Evolutionary conservation across 2,797 vertebrate species (phyloP), one percentile per base, ranked within the genome.

Genomic region (Centropyge bicolor): DNA sequence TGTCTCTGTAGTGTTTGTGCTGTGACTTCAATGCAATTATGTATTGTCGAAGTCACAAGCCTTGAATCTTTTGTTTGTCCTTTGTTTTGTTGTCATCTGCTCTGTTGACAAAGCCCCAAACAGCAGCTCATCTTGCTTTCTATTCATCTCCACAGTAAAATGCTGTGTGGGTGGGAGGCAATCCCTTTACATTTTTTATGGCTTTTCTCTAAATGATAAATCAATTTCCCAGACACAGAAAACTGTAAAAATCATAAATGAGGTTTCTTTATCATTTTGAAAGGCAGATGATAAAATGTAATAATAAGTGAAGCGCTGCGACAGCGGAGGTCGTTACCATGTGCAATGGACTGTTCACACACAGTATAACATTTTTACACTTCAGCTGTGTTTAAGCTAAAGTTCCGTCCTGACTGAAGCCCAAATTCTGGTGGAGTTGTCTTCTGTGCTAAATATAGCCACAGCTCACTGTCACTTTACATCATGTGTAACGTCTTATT

Each of bases 181-280:
- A 70, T 74, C 70, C 62, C 46, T 70, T 80, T 66, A 71, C 48
- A 71, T 66, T 75, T 77, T 22, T 51, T 57, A 81, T 43, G 38
- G 49, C 67, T 79, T 77, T 67, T 60, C 55, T 57, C 35, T 51
- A 24, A 79, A 79, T 72, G 83, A 87, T 61, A 70, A 89, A 86
- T 84, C 69, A 71, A 82, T 81, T 82, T 85, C 57, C 40, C 38
- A 46, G 61, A 74, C 61, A 67, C 27, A 51, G 43, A 86, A 83
- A 80, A 72, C n/a, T 49, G 20, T 60, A 71, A 76, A 84, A 86
- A 71, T 65, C 16, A 66, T 24, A 70, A 80, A 78, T 70, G 24
- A 54, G 51, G 12, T 80, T 83, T 76, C 73, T 76, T 76, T 84
- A 84, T 84, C 73, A 80, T 62, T 80, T 67, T 77, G 55, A 81